A percentile compares a stretch with the other conserved stretches of the same genome.
These are phyloP conservation scores for Coenobita brevimanus DNA, from an alignment of 1,140 invertebrate genomes.

Conservation along the genomic window DNA sequence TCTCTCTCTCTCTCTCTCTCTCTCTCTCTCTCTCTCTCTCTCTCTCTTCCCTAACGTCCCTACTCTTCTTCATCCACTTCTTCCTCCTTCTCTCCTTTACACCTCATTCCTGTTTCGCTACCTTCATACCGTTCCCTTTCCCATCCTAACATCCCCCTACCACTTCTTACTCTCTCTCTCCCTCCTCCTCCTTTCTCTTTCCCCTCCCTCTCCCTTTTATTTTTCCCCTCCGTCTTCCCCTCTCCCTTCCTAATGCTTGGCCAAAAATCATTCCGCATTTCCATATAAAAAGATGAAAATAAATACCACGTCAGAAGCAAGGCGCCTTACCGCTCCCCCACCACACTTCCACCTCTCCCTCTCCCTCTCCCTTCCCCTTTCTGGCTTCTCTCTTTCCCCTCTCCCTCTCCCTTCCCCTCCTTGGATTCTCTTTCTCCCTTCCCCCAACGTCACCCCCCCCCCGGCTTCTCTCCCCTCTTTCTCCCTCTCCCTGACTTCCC, in stretches of 20 bases:
- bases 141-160: neutral
- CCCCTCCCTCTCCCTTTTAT: neutral
- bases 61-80: no score
- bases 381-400: neutral
- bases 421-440: neutral
- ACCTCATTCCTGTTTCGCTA: neutral
- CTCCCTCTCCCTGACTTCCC: neutral
- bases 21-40: neutral
- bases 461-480: neutral
- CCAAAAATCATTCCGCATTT: constrained; percentile 46
- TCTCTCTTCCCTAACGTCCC: no score
- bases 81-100: no score
- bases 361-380: no score
- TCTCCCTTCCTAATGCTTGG: neutral
- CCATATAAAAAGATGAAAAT: constrained; percentile 60
- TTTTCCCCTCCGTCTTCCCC: neutral
- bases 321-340: constrained; percentile 2
- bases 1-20: neutral
- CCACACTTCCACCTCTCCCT: neutral
- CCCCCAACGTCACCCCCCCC: neutral
- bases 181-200: neutral
- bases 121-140: neutral
- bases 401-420: neutral
- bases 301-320: constrained; percentile 52
- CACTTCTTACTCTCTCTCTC: constrained; percentile 2